A percentile compares a stretch with the other conserved stretches of the same genome.
Evolutionary conservation across 2,888 invertebrate species (phyloP).

Genomic region (Calameuta filiformis): DNA sequence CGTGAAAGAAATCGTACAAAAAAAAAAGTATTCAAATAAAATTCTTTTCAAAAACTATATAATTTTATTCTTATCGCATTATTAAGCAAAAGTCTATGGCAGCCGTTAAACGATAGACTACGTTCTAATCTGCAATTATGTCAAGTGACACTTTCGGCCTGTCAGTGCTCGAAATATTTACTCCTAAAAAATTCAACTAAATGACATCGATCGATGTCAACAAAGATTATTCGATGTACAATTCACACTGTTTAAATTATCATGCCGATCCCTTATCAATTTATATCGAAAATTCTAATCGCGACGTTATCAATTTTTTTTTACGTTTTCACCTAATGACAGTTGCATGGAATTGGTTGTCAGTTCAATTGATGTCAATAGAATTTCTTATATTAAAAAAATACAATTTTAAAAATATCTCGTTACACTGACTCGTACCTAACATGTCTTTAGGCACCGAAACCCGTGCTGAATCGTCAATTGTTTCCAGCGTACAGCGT

Average conservation of each 20-base stretch:
- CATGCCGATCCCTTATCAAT: not conserved
- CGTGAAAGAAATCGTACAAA: too few species aligned
- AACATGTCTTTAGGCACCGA: not conserved
- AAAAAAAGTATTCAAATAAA: too few species aligned
- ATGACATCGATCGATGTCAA: not conserved
- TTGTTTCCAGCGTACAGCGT: not conserved
- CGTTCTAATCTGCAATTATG: too few species aligned
- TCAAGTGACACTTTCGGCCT: too few species aligned
- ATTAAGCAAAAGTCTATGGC: not conserved
- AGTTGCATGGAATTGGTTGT: too few species aligned
- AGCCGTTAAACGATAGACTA: not conserved
- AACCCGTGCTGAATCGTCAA: not conserved
- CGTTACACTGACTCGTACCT: too few species aligned
- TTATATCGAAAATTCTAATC: not conserved
- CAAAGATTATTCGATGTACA: not conserved
- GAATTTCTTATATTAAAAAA: too few species aligned
- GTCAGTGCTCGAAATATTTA: too few species aligned
- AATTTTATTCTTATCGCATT: not conserved
- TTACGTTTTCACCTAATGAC: too few species aligned
- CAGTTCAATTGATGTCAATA: too few species aligned
- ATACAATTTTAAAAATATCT: too few species aligned
- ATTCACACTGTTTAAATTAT: not conserved
- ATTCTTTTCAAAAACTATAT: not conserved
- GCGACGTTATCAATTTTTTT: not conserved
- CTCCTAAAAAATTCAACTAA: not conserved